phyloP scores from a whole-genome alignment of 2,797 vertebrate species.

The Poeciliopsis presidionis region DNA sequence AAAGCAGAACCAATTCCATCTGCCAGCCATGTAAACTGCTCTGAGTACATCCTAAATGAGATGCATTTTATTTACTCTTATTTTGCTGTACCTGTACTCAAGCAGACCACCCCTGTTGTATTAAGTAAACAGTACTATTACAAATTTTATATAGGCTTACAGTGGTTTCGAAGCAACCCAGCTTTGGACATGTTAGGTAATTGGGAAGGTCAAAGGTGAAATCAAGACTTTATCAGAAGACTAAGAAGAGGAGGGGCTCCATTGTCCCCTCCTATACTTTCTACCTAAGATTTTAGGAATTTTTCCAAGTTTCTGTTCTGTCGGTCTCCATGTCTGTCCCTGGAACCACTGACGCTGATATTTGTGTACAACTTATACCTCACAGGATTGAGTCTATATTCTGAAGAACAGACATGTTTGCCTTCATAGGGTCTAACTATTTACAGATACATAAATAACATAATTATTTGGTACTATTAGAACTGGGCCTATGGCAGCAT shows the following conservation, averaged over 20 bases:
- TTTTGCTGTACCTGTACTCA: not conserved
- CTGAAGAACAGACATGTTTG: not conserved
- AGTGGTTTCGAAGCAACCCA: not conserved
- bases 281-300: not conserved
- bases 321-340: not conserved
- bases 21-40: not conserved
- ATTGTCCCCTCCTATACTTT: not conserved
- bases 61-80: not conserved
- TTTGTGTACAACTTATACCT: too few species aligned
- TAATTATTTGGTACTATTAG: too few species aligned
- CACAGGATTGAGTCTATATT: not conserved
- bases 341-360: not conserved
- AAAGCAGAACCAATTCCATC: not conserved
- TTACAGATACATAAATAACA: not conserved
- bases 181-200: not conserved
- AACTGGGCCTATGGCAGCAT: too few species aligned
- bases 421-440: not conserved
- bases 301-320: not conserved
- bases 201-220: slow-evolving; percentile 49
- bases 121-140: not conserved
- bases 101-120: not conserved
- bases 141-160: too few species aligned
- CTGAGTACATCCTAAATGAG: not conserved
- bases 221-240: slow-evolving; percentile 31
- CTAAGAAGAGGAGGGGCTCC: slow-evolving; percentile 1